Conservation (phyloP, 1,140 invertebrate species). For the Drosophila micromelanica region DNA sequence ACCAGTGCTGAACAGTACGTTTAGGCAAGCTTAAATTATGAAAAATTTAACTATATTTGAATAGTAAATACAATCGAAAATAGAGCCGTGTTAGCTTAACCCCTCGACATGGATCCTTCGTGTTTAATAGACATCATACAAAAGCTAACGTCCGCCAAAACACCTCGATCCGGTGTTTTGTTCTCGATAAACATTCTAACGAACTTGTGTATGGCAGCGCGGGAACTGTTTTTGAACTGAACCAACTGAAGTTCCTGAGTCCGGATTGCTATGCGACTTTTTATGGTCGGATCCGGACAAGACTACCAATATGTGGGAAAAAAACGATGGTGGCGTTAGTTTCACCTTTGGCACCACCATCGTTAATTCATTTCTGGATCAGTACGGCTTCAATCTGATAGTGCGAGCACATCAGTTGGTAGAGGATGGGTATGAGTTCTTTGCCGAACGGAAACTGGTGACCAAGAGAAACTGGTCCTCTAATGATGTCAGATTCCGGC, state of each 20-base stretch:
- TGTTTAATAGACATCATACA: constrained; percentile 1
- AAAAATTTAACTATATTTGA: constrained; percentile 5
- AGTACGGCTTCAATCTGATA: constrained; percentile 13
- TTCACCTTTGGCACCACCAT: constrained; percentile 12
- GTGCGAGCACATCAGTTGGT: constrained; percentile 42
- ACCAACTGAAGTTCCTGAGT: constrained; percentile 21
- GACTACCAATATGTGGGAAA: constrained; percentile 1
- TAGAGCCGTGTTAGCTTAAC: not conserved
- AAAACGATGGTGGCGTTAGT: constrained; percentile 27
- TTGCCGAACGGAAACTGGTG: constrained; percentile 19
- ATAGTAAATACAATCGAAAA: not conserved
- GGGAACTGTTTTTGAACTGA: constrained; percentile 6
- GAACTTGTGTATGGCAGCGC: constrained; percentile 5
- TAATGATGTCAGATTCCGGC: not conserved
- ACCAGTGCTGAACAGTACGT: constrained; percentile 16
- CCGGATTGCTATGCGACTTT: constrained; percentile 22
- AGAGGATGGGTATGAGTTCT: constrained; percentile 37
- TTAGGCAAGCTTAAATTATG: not conserved
- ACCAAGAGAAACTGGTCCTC: not conserved
- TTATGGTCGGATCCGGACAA: constrained; percentile 39
- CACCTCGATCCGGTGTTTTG: not conserved
- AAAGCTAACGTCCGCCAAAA: not conserved
- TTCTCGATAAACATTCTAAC: not conserved
- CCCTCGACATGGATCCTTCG: not conserved
- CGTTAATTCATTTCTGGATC: not conserved